A percentile compares a stretch with the other conserved stretches of the same genome.
These are phyloP conservation scores for Porites lutea DNA, from an alignment of 64 coral and sea anemone species.

Conservation along the genomic window DNA sequence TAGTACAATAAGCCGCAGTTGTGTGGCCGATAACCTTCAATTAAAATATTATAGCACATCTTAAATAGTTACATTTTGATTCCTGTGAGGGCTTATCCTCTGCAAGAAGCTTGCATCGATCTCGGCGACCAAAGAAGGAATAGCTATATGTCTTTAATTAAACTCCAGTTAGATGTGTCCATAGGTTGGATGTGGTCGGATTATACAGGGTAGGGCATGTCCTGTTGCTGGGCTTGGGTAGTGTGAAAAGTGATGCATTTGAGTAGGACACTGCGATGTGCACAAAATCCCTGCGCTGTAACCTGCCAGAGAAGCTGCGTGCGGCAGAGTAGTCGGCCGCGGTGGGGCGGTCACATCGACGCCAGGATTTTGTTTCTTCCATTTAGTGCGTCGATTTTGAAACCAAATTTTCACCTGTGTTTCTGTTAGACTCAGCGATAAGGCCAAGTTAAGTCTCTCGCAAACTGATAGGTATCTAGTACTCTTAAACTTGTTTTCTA, in stretches of 20 bases:
- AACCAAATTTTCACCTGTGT: constrained; percentile 99
- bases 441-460: constrained; percentile 96
- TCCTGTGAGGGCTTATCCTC: not conserved
- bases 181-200: constrained; percentile 91
- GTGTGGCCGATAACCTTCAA: not conserved
- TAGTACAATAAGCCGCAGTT: not conserved
- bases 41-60: not conserved
- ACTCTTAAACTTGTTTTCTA: constrained; percentile 99
- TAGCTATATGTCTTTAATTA: too few relatives aligned
- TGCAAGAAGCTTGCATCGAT: not conserved
- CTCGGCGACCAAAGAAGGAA: too few relatives aligned
- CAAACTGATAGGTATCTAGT: constrained; percentile 99
- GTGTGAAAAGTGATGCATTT: constrained; percentile 85
- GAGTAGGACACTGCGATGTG: constrained; percentile 87
- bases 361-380: constrained; percentile 99
- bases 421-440: constrained; percentile 94
- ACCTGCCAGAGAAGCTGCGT: constrained; percentile 67
- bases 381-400: constrained; percentile 98
- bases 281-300: constrained; percentile 83
- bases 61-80: not conserved
- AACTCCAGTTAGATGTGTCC: constrained; percentile 64
- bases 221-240: constrained; percentile 11
- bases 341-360: constrained; percentile 97
- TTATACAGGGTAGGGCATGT: constrained; percentile 64
- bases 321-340: constrained; percentile 74